Conservation (phyloP, 2,113 vertebrate genomes). For the Xenopus borealis region DNA sequence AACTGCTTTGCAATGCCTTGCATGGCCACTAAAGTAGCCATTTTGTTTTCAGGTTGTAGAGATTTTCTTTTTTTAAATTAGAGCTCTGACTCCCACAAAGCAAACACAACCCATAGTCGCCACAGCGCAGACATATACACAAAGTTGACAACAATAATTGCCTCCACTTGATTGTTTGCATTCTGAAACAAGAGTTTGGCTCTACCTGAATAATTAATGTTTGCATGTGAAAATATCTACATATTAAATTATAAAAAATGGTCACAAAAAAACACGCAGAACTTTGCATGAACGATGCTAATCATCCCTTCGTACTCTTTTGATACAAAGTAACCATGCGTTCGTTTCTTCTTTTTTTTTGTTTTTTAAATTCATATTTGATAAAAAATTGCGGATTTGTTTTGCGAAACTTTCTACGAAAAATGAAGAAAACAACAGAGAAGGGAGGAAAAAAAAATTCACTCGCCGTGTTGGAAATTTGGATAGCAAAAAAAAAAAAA, state of each 20-base stretch:
- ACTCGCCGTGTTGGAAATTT: constrained; percentile 61
- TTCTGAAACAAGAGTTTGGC: constrained; percentile 59
- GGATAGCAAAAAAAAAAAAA: constrained; percentile 55
- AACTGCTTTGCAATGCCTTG: neutral
- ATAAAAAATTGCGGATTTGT: constrained; percentile 87
- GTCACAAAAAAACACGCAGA: constrained; percentile 43
- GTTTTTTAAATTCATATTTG: constrained; percentile 90
- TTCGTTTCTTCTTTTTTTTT: constrained; percentile 57
- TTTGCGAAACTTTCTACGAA: constrained; percentile 83
- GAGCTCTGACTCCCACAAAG: neutral
- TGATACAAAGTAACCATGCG: constrained; percentile 87
- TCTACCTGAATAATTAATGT: constrained; percentile 62
- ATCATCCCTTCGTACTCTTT: constrained; percentile 91
- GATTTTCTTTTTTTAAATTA: neutral
- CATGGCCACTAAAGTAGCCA: neutral
- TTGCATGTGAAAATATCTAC: constrained; percentile 89
- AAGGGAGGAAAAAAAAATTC: constrained; percentile 36
- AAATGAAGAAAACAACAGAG: constrained; percentile 57
- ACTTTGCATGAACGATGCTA: constrained; percentile 89
- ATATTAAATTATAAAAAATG: constrained; percentile 63
- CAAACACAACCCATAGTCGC: neutral
- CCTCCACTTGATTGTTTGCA: constrained; percentile 52
- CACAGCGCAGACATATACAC: neutral
- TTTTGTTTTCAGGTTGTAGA: neutral
- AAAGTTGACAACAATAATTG: neutral